Evolutionary conservation across 1,140 invertebrate species (phyloP), one percentile per base, ranked within the genome.

Genomic region (Leptestheria dahalacensis): DNA sequence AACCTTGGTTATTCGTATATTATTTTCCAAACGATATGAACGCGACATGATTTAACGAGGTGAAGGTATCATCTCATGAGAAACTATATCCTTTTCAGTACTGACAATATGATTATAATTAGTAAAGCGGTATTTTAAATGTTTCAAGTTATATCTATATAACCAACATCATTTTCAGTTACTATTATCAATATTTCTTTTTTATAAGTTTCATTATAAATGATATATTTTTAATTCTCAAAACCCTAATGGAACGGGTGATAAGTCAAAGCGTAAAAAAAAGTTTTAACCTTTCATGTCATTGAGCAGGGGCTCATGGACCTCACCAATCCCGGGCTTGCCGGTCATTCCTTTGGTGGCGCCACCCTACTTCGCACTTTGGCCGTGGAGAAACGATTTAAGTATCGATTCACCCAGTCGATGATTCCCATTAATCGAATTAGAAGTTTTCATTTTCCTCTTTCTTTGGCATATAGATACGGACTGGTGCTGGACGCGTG

Each of bases 261-360:
- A 29, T 56, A n/a, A 29, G 28, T 26, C 1, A 15, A 20, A n/a
- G 2, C 20, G 26, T 53, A 18, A 12, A 4, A n/a, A n/a, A n/a
- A n/a, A 52, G 25, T 52, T 52, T 52, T 52, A 26, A 11, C 29
- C 50, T 18, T 15, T 0, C 2, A 26, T 3, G 2, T 15, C 15
- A 24, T 21, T 21, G 65, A 76, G 6, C 68, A 80, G 70, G 75
- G 73, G 21, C 69, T 73, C 18, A 64, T 85, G 53, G 79, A 84
- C 66, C 50, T 82, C 15, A 66, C 71, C 4, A 69, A 70, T 60
- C 71, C 78, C 2, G 69, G 74, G 1, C 70, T 83, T 26, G 75
- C 76, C 55, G 83, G 83, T 0, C 82, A 84, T 71, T 83, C 81
- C 1, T 84, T 85, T 72, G 83, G 83, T 10, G 82, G 77, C 10